These are phyloP conservation scores for Paguma larvata DNA, from an alignment of 2,797 vertebrate genomes.

Conservation along the genomic window DNA sequence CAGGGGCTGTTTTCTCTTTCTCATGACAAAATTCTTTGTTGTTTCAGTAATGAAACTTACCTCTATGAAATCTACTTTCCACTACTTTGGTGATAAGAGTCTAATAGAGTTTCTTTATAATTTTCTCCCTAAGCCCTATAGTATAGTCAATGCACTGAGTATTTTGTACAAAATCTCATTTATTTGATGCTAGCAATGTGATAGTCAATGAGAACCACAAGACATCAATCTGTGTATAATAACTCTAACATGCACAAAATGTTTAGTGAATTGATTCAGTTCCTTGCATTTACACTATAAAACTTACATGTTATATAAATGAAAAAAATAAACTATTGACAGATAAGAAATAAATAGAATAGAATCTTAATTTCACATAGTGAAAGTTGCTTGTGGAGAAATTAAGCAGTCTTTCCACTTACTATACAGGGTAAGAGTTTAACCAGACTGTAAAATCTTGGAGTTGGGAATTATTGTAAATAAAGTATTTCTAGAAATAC, in stretches of 20 bases:
- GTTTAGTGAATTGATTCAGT: background rate
- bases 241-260: background rate
- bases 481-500: background rate
- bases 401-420: background rate
- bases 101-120: background rate
- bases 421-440: background rate
- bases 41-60: background rate
- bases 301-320: constrained; percentile 31
- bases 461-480: constrained; percentile 25
- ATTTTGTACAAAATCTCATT: background rate
- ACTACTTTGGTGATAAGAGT: constrained; percentile 2
- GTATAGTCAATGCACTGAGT: background rate
- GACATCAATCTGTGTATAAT: background rate
- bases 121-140: background rate
- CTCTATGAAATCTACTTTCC: background rate
- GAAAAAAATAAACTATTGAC: background rate
- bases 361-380: constrained; percentile 35
- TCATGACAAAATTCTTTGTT: background rate
- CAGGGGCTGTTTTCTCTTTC: background rate
- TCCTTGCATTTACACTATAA: background rate
- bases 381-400: background rate
- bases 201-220: background rate
- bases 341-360: constrained; percentile 6
- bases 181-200: background rate
- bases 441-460: background rate